A percentile compares a stretch with the other conserved stretches of the same genome.
Evolutionary conservation across 2,113 vertebrate species (phyloP).

Genomic region (Perognathus longimembris): DNA sequence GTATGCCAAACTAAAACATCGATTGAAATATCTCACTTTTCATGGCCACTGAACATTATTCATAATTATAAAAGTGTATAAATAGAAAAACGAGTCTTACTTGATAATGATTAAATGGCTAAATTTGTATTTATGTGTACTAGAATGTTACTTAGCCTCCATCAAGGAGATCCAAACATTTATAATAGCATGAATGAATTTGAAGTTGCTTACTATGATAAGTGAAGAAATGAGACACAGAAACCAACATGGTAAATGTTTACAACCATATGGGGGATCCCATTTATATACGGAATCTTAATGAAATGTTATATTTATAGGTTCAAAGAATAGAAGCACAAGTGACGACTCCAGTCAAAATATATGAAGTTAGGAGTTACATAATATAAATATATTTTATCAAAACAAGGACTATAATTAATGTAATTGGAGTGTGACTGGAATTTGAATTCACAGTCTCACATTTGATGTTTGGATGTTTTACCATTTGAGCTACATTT

Average conservation of each 20-base stretch:
- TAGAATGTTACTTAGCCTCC: neutral
- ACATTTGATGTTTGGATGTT: too few relatives aligned
- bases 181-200: neutral
- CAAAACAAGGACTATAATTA: accelerated
- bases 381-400: neutral
- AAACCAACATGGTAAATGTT: neutral
- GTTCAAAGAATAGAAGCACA: neutral
- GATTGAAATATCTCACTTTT: too few relatives aligned
- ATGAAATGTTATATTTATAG: neutral
- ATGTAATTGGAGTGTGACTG: too few relatives aligned
- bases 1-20: too few relatives aligned
- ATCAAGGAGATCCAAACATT: neutral
- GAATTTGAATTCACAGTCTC: too few relatives aligned
- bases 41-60: too few relatives aligned
- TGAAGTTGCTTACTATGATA: neutral
- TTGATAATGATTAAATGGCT: too few relatives aligned
- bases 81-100: too few relatives aligned
- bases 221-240: neutral
- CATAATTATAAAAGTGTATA: too few relatives aligned
- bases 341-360: neutral
- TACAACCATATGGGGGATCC: too few relatives aligned
- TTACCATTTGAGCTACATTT: too few relatives aligned
- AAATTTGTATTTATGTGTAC: too few relatives aligned
- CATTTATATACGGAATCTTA: neutral
- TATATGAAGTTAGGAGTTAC: neutral